Evolutionary conservation across 2,113 vertebrate genomes (phyloP).

Genomic region (Tetrao urogallus): DNA sequence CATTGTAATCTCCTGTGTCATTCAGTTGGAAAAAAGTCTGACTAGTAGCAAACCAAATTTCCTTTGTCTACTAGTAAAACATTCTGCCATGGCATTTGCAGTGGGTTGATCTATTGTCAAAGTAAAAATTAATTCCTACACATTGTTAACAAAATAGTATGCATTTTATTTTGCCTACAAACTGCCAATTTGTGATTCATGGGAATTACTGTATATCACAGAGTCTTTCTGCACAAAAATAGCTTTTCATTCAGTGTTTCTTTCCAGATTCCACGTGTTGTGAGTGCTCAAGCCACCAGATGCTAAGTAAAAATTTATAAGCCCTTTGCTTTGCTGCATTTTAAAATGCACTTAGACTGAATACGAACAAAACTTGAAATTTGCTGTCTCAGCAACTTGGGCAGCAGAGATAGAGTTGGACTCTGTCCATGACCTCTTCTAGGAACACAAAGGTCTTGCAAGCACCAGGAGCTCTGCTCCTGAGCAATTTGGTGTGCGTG

Average conservation of each 20-base stretch:
- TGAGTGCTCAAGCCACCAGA: background rate
- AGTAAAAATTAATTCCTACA: constrained; percentile 12
- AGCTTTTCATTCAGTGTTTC: background rate
- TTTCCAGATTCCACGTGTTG: background rate
- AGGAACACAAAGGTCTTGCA: background rate
- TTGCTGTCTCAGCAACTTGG: background rate
- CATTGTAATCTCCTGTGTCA: background rate
- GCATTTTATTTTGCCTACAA: constrained; percentile 13
- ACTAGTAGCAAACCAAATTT: background rate
- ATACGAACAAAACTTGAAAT: background rate
- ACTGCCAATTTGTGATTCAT: background rate
- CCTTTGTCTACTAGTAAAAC: background rate
- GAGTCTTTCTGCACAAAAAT: background rate
- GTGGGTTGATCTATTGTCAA: background rate
- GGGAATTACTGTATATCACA: background rate
- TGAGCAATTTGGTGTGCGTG: background rate
- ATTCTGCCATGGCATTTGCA: background rate
- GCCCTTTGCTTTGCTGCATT: background rate
- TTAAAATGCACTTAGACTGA: background rate
- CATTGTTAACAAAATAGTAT: background rate
- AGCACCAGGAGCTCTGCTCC: background rate
- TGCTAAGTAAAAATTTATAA: background rate
- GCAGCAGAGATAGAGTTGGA: background rate
- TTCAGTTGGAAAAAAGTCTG: background rate
- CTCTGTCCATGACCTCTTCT: background rate